phyloP scores from a whole-genome alignment of 2,797 vertebrate species.

The Nannoperca obscura region DNA sequence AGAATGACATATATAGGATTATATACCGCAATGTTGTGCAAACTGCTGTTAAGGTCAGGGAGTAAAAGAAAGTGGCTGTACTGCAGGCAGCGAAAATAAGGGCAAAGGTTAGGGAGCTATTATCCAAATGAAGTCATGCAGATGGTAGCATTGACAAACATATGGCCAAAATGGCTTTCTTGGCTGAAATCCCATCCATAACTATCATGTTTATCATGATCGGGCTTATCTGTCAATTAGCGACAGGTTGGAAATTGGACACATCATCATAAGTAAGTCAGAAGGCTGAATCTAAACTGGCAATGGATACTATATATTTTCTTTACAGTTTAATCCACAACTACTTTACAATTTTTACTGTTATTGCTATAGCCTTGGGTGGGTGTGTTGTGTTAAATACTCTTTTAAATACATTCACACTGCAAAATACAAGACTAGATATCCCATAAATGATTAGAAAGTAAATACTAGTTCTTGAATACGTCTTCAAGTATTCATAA shows the following conservation, averaged over 20 bases:
- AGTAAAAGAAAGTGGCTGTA: slow-evolving; percentile 25
- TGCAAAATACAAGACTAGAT: background rate
- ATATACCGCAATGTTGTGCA: slow-evolving; percentile 48
- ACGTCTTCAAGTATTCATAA: background rate
- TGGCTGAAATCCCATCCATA: slow-evolving; percentile 67
- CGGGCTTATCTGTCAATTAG: slow-evolving; percentile 63
- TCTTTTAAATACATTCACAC: background rate
- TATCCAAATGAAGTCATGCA: slow-evolving; percentile 67
- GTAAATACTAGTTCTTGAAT: background rate
- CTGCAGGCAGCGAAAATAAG: slow-evolving; percentile 29
- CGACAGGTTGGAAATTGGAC: slow-evolving; percentile 44
- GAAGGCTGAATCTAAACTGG: slow-evolving; percentile 20
- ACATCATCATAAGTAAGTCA: slow-evolving; percentile 36
- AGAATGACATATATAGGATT: slow-evolving; percentile 55
- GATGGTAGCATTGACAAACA: slow-evolving; percentile 69
- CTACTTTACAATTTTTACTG: background rate
- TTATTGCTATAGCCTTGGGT: background rate
- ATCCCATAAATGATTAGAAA: background rate
- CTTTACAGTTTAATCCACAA: background rate
- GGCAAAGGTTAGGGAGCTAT: slow-evolving; percentile 55
- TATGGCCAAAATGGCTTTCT: slow-evolving; percentile 65
- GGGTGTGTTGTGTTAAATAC: background rate
- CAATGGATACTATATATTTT: background rate
- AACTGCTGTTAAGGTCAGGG: slow-evolving; percentile 48
- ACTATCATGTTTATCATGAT: slow-evolving; percentile 57